Evolutionary conservation across 2,113 vertebrate genomes (phyloP).

Genomic region (Periophthalmodon schlosseri): DNA sequence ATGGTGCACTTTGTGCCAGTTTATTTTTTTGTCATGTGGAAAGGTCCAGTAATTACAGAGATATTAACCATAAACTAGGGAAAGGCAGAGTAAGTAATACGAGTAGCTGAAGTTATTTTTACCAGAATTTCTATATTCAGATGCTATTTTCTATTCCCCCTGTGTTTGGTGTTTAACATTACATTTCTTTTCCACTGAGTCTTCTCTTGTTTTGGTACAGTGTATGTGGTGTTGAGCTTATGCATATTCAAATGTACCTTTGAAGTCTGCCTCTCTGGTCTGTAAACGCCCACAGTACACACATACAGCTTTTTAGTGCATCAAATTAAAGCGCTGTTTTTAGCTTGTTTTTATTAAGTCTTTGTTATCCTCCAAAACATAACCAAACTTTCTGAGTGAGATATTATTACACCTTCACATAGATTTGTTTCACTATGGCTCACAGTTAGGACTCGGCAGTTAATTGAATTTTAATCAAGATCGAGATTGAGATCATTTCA

Average conservation of each 20-base stretch:
- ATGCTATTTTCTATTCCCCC: too few relatives aligned
- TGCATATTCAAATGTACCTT: slow-evolving; percentile 59
- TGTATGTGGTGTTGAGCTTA: slow-evolving; percentile 20
- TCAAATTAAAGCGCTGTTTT: slow-evolving; percentile 24
- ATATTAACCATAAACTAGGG: too few relatives aligned
- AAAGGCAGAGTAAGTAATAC: too few relatives aligned
- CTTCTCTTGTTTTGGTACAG: neutral
- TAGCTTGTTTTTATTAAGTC: neutral
- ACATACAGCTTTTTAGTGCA: slow-evolving; percentile 13
- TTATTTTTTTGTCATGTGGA: too few relatives aligned
- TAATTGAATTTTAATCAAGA: too few relatives aligned
- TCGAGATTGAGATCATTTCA: too few relatives aligned
- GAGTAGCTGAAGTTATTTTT: too few relatives aligned
- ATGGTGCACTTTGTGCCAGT: too few relatives aligned
- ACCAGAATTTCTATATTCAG: too few relatives aligned
- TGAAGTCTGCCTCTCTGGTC: slow-evolving; percentile 38
- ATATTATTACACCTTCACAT: neutral
- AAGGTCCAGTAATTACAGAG: too few relatives aligned
- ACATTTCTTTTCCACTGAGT: neutral
- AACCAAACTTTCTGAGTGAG: neutral
- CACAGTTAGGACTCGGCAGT: too few relatives aligned
- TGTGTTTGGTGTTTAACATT: neutral
- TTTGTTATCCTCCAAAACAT: neutral
- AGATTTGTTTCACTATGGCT: neutral
- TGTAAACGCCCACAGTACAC: slow-evolving; percentile 35